A percentile compares a stretch with the other conserved stretches of the same genome.
phyloP scores from a whole-genome alignment of 2,888 invertebrate species.

The Branchellion lobata region DNA sequence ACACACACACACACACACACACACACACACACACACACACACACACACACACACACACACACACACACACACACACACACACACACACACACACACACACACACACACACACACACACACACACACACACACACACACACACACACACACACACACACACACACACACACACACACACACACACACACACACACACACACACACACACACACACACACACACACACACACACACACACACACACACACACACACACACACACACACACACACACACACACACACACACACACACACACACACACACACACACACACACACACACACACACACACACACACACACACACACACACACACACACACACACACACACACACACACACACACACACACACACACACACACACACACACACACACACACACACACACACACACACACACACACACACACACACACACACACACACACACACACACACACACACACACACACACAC shows the following conservation, averaged over 20 bases:
- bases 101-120: constrained; percentile 15
- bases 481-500: background rate
- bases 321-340: too few relatives aligned
- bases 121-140: constrained; percentile 17
- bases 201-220: too few relatives aligned
- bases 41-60: constrained; percentile 12
- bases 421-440: constrained; percentile 18
- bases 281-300: background rate
- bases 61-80: constrained; percentile 13
- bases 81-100: constrained; percentile 16
- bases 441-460: too few relatives aligned
- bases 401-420: background rate
- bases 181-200: too few relatives aligned
- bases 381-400: background rate
- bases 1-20: constrained; percentile 3
- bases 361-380: too few relatives aligned
- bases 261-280: constrained; percentile 9
- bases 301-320: too few relatives aligned
- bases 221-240: background rate
- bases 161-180: constrained; percentile 23
- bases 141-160: constrained; percentile 23
- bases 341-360: too few relatives aligned
- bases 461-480: background rate
- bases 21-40: constrained; percentile 12
- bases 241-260: too few relatives aligned